These are phyloP conservation scores for Lichenostomus cassidix DNA, from an alignment of 2,113 vertebrate genomes.

Conservation along the genomic window DNA sequence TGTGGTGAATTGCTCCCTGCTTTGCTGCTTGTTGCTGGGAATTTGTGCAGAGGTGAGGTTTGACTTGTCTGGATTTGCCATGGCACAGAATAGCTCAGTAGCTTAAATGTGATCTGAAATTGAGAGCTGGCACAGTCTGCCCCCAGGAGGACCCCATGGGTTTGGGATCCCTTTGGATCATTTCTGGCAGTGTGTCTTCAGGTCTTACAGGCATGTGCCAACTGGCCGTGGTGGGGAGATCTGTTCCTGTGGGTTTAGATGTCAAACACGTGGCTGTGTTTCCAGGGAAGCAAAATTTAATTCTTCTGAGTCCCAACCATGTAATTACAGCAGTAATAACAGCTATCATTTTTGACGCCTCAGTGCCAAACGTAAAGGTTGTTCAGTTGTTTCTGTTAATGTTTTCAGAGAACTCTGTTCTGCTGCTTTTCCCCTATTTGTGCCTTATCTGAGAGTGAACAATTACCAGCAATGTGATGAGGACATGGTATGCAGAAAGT, in stretches of 20 bases:
- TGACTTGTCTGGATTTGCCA: fast-evolving
- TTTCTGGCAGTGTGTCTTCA: background rate
- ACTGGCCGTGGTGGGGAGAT: background rate
- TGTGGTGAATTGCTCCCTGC: background rate
- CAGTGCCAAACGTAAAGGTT: background rate
- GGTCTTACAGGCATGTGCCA: background rate
- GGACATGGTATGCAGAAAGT: background rate
- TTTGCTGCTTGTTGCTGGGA: background rate
- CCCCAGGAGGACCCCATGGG: background rate
- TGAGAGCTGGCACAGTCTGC: background rate
- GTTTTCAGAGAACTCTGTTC: background rate
- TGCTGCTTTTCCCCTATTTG: background rate
- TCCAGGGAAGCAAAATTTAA: background rate
- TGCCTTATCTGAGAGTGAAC: background rate
- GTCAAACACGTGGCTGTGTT: background rate
- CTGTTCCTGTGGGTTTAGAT: background rate
- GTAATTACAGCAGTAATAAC: slow-evolving; percentile 6
- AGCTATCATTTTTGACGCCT: slow-evolving; percentile 20
- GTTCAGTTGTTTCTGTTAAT: background rate
- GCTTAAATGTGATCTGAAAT: background rate
- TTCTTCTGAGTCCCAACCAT: background rate
- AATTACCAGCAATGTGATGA: slow-evolving; percentile 8
- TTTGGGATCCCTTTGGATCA: background rate
- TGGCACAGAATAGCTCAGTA: background rate
- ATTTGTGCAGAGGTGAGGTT: background rate